Percentiles rank a stretch among this genome's conserved stretches.
These are phyloP conservation scores for Elachura formosa DNA, from an alignment of 2,113 vertebrate species.

Conservation along the genomic window DNA sequence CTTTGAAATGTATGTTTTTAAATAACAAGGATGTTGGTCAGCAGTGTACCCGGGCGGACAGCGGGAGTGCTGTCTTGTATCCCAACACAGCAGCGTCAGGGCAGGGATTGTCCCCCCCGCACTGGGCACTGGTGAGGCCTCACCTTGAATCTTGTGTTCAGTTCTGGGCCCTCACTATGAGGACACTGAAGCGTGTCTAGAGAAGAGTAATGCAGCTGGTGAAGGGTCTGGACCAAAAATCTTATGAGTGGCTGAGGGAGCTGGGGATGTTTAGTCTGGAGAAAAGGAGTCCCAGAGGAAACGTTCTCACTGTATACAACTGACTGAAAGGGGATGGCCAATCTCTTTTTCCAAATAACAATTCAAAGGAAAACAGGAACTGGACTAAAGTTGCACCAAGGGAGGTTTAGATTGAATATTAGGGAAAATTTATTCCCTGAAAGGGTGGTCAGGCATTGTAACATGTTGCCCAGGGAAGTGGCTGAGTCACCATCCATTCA, in stretches of 20 bases:
- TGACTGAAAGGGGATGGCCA: not conserved
- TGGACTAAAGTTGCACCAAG: not conserved
- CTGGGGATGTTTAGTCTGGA: not conserved
- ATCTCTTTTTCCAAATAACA: not conserved
- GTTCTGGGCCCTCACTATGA: too few relatives aligned
- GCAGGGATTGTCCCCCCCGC: too few relatives aligned
- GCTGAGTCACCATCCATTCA: not conserved
- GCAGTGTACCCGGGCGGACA: too few relatives aligned
- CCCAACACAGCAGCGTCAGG: too few relatives aligned
- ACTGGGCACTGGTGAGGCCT: fast-evolving
- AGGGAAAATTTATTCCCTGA: not conserved
- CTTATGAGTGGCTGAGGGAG: not conserved
- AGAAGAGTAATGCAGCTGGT: not conserved
- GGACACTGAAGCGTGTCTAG: fast-evolving
- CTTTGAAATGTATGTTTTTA: not conserved
- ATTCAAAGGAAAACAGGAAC: not conserved
- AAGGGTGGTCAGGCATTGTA: too few relatives aligned
- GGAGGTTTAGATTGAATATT: not conserved
- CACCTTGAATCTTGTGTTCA: too few relatives aligned
- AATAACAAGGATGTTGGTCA: not conserved
- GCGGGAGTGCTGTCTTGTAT: not conserved
- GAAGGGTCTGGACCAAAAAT: not conserved
- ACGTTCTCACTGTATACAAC: too few relatives aligned
- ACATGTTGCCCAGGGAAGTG: not conserved
- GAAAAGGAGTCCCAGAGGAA: not conserved